Evolutionary conservation across 2,888 invertebrate genomes (phyloP).

Genomic region (Drosophila paranaensis): DNA sequence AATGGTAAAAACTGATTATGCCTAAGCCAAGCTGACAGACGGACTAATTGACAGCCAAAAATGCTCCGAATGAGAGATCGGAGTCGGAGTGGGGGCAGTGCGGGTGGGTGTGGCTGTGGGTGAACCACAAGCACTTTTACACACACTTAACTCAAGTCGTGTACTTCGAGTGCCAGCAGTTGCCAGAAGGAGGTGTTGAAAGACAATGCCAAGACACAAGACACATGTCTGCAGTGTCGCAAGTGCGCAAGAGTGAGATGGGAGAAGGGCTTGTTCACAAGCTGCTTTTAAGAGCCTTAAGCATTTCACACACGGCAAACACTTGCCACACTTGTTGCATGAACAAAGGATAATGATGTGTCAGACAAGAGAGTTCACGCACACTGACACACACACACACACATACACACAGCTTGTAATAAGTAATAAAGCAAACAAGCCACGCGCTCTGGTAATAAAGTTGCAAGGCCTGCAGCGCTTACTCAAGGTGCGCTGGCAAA

Average conservation of each 20-base stretch:
- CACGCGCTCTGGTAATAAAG: constrained; percentile 56
- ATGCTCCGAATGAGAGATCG: constrained; percentile 35
- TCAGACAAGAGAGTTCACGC: constrained; percentile 29
- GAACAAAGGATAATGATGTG: constrained; percentile 76
- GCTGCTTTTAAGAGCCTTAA: constrained; percentile 81
- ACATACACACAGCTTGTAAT: constrained; percentile 33
- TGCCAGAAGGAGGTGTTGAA: constrained; percentile 42
- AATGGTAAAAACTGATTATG: constrained; percentile 57
- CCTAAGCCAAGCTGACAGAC: constrained; percentile 27
- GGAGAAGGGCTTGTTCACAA: constrained; percentile 63
- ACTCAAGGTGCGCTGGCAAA: constrained; percentile 30
- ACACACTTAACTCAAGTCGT: constrained; percentile 72
- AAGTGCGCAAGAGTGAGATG: constrained; percentile 11
- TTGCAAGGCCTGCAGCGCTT: constrained; percentile 40
- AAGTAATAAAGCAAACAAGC: constrained; percentile 72
- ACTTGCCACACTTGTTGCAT: constrained; percentile 80
- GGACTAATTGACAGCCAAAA: constrained; percentile 7
- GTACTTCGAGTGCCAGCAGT: neutral
- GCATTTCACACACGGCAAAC: constrained; percentile 67
- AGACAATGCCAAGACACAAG: constrained; percentile 47
- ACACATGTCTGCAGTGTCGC: neutral
- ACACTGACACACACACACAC: neutral
- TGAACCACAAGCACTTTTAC: constrained; percentile 64
- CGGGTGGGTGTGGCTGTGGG: neutral
- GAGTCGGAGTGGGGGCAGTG: neutral